phyloP scores from a whole-genome alignment of 2,797 vertebrate genomes.

The Mus minutoides region DNA sequence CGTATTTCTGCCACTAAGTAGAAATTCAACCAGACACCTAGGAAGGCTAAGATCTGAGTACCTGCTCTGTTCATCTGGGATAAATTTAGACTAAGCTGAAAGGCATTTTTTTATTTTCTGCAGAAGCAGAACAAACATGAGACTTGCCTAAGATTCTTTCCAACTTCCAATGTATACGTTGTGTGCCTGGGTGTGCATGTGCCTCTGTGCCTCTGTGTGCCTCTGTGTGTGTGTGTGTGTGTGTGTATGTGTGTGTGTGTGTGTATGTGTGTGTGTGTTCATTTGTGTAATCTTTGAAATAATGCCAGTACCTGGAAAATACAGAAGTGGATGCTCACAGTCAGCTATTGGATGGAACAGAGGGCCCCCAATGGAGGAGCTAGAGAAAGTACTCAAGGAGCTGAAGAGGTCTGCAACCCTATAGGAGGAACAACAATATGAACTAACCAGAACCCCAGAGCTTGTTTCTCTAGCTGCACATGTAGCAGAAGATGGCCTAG shows the following conservation, averaged over 20 bases:
- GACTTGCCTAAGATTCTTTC: not conserved
- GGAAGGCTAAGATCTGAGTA: not conserved
- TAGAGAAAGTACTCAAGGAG: no score
- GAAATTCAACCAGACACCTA: not conserved
- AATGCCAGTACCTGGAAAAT: no score
- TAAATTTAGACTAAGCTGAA: not conserved
- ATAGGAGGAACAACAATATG: no score
- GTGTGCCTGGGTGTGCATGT: not conserved
- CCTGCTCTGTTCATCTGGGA: not conserved
- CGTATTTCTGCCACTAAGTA: not conserved
- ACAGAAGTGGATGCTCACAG: no score
- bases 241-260: not conserved
- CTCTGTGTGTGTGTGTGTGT: no score
- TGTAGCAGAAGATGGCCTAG: no score
- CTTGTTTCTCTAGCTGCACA: no score
- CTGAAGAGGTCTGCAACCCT: no score
- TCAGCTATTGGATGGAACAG: no score
- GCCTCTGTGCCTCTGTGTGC: no score
- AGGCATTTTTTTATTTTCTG: not conserved
- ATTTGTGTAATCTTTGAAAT: slow-evolving; percentile 5
- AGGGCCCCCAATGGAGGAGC: no score
- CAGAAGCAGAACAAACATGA: not conserved
- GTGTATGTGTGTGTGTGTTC: not conserved
- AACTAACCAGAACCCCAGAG: no score
- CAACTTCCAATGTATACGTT: not conserved